These are phyloP conservation scores for Lepidochrysops patricia DNA, from an alignment of 2,888 invertebrate species.

Conservation along the genomic window DNA sequence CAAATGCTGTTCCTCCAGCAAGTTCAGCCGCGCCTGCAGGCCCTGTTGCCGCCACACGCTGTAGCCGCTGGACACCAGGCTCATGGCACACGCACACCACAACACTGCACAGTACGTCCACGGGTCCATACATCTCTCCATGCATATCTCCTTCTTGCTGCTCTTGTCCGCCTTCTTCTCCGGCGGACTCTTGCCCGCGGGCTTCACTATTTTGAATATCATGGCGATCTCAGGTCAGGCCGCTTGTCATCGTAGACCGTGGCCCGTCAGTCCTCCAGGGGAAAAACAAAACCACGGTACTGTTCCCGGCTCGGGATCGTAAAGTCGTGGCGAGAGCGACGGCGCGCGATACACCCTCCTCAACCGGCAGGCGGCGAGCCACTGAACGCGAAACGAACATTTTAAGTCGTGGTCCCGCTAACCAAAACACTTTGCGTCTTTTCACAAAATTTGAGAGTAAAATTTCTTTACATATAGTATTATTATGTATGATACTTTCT, in stretches of 20 bases:
- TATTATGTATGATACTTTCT: too few species aligned
- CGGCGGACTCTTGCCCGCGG: constrained; percentile 36
- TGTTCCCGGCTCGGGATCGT: constrained; percentile 38
- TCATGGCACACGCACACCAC: constrained; percentile 79
- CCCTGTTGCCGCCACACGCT: constrained; percentile 74
- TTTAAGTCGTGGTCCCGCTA: not conserved
- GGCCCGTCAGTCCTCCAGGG: not conserved
- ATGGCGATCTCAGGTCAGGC: constrained; percentile 36
- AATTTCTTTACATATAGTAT: too few species aligned
- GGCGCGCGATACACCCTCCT: constrained; percentile 36
- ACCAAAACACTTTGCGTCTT: not conserved
- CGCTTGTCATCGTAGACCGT: constrained; percentile 14
- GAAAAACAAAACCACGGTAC: not conserved
- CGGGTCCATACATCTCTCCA: constrained; percentile 53
- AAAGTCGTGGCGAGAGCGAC: constrained; percentile 41
- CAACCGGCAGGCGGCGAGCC: constrained; percentile 49
- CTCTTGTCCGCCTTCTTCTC: constrained; percentile 40
- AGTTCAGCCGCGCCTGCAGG: constrained; percentile 64
- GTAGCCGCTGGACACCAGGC: constrained; percentile 76
- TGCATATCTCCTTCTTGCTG: constrained; percentile 44
- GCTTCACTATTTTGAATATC: constrained; percentile 63
- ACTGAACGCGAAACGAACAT: constrained; percentile 35
- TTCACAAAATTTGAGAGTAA: too few species aligned
- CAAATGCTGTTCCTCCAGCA: constrained; percentile 73
- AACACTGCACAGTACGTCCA: constrained; percentile 70